Conservation (phyloP, 2,113 vertebrate species). For the Nycticebus coucang region DNA sequence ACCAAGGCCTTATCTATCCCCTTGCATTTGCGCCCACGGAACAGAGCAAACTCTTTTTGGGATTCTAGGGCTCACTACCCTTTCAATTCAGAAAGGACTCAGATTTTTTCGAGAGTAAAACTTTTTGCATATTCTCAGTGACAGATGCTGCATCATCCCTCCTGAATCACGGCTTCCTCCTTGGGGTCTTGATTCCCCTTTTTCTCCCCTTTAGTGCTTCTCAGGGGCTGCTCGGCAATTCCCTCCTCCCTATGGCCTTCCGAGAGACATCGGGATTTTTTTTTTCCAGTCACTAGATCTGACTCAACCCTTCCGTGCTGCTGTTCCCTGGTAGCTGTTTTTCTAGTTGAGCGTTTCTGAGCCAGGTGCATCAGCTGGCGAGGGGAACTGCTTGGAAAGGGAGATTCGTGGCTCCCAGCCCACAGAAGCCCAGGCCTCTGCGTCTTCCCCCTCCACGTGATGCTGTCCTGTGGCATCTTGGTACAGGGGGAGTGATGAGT, state of each 20-base stretch:
- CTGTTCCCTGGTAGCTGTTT: not conserved
- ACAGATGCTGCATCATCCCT: not conserved
- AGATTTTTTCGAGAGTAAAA: not conserved
- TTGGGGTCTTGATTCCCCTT: not conserved
- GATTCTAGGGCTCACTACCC: not conserved
- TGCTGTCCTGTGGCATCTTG: not conserved
- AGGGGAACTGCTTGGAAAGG: not conserved
- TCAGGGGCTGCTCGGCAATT: not conserved
- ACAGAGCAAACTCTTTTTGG: not conserved
- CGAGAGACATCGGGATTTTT: not conserved
- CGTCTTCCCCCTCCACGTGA: not conserved
- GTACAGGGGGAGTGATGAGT: not conserved
- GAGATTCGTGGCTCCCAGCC: not conserved
- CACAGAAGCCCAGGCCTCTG: not conserved
- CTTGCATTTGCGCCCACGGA: accelerated
- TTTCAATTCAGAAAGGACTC: not conserved
- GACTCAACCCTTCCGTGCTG: not conserved
- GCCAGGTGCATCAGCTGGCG: not conserved
- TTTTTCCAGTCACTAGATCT: not conserved
- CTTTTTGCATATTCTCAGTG: not conserved
- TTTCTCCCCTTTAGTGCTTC: not conserved
- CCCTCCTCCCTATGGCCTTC: not conserved
- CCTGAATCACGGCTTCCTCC: not conserved
- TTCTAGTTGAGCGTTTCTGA: not conserved
- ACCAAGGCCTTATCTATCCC: not conserved